These are phyloP conservation scores for Pocillopora damicornis DNA, from an alignment of 64 coral and sea anemone species.

Conservation along the genomic window DNA sequence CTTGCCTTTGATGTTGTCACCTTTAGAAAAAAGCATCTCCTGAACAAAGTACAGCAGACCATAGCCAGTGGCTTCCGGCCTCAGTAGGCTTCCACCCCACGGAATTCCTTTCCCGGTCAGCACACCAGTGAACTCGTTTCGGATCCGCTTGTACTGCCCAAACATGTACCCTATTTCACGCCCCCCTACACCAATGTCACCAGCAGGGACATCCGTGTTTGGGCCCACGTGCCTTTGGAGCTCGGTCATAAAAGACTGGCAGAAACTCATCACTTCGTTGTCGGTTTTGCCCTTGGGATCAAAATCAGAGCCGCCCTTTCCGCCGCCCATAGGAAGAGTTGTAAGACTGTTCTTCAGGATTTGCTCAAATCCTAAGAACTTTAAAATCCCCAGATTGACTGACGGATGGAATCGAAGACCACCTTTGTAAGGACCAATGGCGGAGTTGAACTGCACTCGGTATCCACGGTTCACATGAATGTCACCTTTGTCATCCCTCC, in stretches of 20 bases:
- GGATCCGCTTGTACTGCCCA: constrained; percentile 87
- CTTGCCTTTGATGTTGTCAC: constrained; percentile 67
- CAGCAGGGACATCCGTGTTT: constrained; percentile 83
- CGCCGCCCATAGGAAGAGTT: constrained; percentile 86
- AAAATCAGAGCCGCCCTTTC: constrained; percentile 87
- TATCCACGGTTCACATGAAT: constrained; percentile 63
- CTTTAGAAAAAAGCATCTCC: constrained; percentile 68
- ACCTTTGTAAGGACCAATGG: constrained; percentile 76
- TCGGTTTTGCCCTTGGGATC: constrained; percentile 93
- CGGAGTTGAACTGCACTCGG: constrained; percentile 53
- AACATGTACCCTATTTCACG: constrained; percentile 89
- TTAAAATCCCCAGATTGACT: constrained; percentile 59
- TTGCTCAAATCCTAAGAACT: constrained; percentile 78
- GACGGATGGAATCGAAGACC: constrained; percentile 76
- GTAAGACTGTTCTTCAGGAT: constrained; percentile 89
- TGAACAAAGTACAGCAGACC: constrained; percentile 89
- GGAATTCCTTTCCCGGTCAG: constrained; percentile 78
- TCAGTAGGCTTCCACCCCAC: constrained; percentile 82
- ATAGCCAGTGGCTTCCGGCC: constrained; percentile 90
- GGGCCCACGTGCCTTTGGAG: constrained; percentile 84
- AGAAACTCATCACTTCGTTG: constrained; percentile 92
- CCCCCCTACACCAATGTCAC: constrained; percentile 88
- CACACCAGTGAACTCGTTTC: constrained; percentile 94
- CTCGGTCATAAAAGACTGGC: constrained; percentile 91
- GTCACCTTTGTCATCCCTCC: constrained; percentile 56